A percentile compares a stretch with the other conserved stretches of the same genome.
These are phyloP conservation scores for Lepidocyrtoides sp. DNA, from an alignment of 2,888 invertebrate genomes.

Conservation along the genomic window DNA sequence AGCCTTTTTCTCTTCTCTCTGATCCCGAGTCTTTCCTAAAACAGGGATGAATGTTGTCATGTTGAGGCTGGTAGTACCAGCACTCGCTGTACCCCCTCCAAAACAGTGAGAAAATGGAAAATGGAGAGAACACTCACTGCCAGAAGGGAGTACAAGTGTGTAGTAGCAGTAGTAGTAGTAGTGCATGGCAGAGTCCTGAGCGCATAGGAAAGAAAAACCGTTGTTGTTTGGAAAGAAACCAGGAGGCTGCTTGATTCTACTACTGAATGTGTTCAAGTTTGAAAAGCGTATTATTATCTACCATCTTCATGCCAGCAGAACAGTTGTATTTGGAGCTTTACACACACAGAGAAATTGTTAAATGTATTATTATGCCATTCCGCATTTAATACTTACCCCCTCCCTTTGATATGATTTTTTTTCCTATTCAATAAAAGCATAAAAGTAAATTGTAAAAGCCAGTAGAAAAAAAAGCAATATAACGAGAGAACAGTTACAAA, in stretches of 20 bases:
- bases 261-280: background rate
- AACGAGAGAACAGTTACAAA: background rate
- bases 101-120: background rate
- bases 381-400: conserved; percentile 37
- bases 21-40: conserved; percentile 68
- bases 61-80: conserved; percentile 22
- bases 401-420: conserved; percentile 27
- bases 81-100: background rate
- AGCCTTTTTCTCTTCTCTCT: conserved; percentile 9
- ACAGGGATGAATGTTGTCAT: conserved; percentile 41
- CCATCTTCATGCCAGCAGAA: background rate
- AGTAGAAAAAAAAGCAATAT: background rate
- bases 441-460: conserved; percentile 19
- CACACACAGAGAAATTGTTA: conserved; percentile 8
- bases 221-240: conserved; percentile 55
- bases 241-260: conserved; percentile 61
- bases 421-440: background rate
- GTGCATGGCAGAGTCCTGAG: background rate
- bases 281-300: background rate
- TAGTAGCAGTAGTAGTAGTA: conserved; percentile 4
- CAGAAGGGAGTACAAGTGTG: background rate
- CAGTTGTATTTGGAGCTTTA: background rate
- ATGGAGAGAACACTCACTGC: conserved; percentile 27
- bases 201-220: conserved; percentile 43
- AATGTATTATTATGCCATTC: conserved; percentile 32